A percentile compares a stretch with the other conserved stretches of the same genome.
These are phyloP conservation scores for Romanogobio albipinnatus DNA, from an alignment of 2,113 vertebrate species.

Conservation along the genomic window DNA sequence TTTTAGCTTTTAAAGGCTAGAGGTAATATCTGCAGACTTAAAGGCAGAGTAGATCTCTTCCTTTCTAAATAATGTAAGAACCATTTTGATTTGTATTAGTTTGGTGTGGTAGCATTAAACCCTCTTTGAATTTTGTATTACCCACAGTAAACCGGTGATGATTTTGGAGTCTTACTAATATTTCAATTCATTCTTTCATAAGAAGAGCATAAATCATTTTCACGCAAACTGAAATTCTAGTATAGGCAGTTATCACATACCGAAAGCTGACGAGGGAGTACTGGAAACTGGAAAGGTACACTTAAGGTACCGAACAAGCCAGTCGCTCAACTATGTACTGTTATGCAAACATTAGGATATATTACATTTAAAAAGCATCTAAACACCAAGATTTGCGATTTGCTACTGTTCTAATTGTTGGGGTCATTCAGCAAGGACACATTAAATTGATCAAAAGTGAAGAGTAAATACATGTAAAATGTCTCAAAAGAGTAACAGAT, in stretches of 20 bases:
- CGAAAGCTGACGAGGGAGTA: background rate
- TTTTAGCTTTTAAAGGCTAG: slow-evolving; percentile 64
- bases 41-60: slow-evolving; percentile 28
- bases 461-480: too few species aligned
- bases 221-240: background rate
- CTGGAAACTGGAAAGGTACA: background rate
- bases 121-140: background rate
- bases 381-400: background rate
- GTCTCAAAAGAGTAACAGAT: too few species aligned
- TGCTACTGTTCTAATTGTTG: background rate
- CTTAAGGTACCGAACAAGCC: background rate
- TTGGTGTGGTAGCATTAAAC: slow-evolving; percentile 7
- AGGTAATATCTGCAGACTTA: slow-evolving; percentile 28
- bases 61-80: slow-evolving; percentile 38
- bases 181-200: background rate
- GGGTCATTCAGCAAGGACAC: background rate
- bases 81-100: slow-evolving; percentile 17
- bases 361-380: background rate
- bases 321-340: background rate
- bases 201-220: background rate
- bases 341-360: background rate
- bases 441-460: background rate
- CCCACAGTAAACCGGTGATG: background rate
- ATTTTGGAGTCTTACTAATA: background rate
- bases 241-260: background rate